phyloP scores from a whole-genome alignment of 2,888 invertebrate genomes.

The Melanostoma mellinum region DNA sequence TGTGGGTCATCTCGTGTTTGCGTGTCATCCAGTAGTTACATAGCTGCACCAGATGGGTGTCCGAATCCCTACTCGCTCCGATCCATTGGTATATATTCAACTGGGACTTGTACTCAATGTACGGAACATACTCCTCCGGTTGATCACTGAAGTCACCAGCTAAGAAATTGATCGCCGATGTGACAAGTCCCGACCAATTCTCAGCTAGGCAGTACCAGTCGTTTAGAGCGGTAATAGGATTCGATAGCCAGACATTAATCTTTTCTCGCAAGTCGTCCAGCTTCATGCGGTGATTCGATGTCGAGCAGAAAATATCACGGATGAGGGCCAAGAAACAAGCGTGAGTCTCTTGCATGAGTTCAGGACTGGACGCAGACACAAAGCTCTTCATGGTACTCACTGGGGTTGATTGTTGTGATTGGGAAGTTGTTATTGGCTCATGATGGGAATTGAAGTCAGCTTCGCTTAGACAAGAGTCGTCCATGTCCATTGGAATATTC shows the following conservation, averaged over 20 bases:
- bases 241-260: slow-evolving; percentile 88
- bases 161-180: slow-evolving; percentile 91
- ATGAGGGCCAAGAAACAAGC: slow-evolving; percentile 93
- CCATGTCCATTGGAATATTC: slow-evolving; percentile 89
- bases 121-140: slow-evolving; percentile 94
- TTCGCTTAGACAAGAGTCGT: slow-evolving; percentile 81
- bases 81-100: slow-evolving; percentile 90
- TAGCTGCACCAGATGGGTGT: slow-evolving; percentile 88
- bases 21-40: slow-evolving; percentile 91
- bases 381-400: slow-evolving; percentile 26
- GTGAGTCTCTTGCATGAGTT: slow-evolving; percentile 91
- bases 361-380: slow-evolving; percentile 77
- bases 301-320: slow-evolving; percentile 93
- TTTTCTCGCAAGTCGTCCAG: slow-evolving; percentile 89
- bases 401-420: slow-evolving; percentile 25
- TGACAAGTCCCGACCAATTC: slow-evolving; percentile 89
- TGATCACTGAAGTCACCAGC: slow-evolving; percentile 91
- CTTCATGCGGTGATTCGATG: slow-evolving; percentile 92
- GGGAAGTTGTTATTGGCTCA: slow-evolving; percentile 6
- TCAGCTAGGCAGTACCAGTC: slow-evolving; percentile 89
- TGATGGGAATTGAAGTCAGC: slow-evolving; percentile 59
- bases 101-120: slow-evolving; percentile 90
- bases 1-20: slow-evolving; percentile 81
- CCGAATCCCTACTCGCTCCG: slow-evolving; percentile 95
- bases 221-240: slow-evolving; percentile 91